Base-by-base conservation (phyloP, 2,888 invertebrate species). In the Drosophila stalkeri region DNA sequence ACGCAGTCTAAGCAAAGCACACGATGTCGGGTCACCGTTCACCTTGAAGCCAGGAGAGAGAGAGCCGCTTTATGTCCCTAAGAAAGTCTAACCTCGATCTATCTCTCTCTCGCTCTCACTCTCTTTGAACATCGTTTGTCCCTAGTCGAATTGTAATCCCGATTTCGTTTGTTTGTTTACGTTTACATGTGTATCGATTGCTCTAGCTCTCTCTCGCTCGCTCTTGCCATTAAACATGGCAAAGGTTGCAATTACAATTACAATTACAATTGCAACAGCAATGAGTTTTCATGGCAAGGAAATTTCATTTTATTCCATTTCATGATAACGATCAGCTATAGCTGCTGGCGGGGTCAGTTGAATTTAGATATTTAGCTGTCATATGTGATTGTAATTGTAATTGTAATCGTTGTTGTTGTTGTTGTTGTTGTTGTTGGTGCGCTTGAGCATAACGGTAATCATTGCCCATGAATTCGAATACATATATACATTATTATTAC, bases 371-470 rank as follows among this genome's bases (percentile, higher is more conserved):
- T 82, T 89, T 84, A 84, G 84, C 89, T 86, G 66, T 62, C 90
- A 73, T 70, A 75, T 82, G 80, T 67, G 65, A 23, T 16, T 49
- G 49, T 39, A 20, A 18, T 60, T 49, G 49, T 60, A 14, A 31
- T 39, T 35, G 43, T 60, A 27, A 23, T 60, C 35, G 20, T 60
- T 46, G 20, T 46, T 47, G 27, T 47, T 47, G 37, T 39, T 57
- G 43, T 43, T 54, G 31, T 52, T 57, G 56, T 44, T 59, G 43
- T 54, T 54, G 46, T 65, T 79, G 66, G 80, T 87, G 86, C 74
- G 84, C 75, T 82, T 87, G 73, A 87, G 74, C 82, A 82, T 86
- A 89, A 86, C 86, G 86, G 90, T 86, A 86, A 86, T 86, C 85
- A 85, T 89, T 89, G 89, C 89, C 84, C 84, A 81, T 85, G 84